Conservation (phyloP, 2,113 vertebrate species). For the Reinhardtius hippoglossoides region DNA sequence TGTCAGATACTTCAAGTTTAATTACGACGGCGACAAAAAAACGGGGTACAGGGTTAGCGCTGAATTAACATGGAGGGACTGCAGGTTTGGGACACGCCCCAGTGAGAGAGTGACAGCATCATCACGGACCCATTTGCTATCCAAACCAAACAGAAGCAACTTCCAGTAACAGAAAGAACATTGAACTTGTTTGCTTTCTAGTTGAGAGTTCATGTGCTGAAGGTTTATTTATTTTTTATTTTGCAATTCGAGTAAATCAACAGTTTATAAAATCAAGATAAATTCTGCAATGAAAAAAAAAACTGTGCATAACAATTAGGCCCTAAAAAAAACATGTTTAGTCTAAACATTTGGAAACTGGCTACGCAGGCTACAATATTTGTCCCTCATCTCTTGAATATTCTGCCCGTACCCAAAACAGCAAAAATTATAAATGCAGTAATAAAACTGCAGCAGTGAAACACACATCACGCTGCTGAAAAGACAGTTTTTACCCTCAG, state of each 20-base stretch:
- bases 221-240: not conserved
- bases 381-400: conserved; percentile 20
- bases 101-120: conserved; percentile 7
- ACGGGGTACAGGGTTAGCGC: not conserved
- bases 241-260: not conserved
- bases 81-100: conserved; percentile 1
- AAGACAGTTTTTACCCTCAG: conserved; percentile 23
- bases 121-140: conserved; percentile 21
- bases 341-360: not conserved
- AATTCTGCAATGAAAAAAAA: not conserved
- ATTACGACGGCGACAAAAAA: conserved; percentile 21
- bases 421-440: conserved; percentile 37
- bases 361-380: not conserved
- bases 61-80: conserved; percentile 11
- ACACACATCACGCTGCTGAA: conserved; percentile 32
- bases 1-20: conserved; percentile 45
- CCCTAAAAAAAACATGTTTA: conserved; percentile 2
- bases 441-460: conserved; percentile 37
- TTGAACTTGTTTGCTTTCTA: not conserved
- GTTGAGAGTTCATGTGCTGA: not conserved
- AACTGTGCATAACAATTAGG: not conserved
- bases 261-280: not conserved
- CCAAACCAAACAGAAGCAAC: conserved; percentile 19
- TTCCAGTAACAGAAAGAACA: not conserved
- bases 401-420: conserved; percentile 26